Base-by-base conservation (phyloP, 2,113 vertebrate genomes). In the Upupa epops region DNA sequence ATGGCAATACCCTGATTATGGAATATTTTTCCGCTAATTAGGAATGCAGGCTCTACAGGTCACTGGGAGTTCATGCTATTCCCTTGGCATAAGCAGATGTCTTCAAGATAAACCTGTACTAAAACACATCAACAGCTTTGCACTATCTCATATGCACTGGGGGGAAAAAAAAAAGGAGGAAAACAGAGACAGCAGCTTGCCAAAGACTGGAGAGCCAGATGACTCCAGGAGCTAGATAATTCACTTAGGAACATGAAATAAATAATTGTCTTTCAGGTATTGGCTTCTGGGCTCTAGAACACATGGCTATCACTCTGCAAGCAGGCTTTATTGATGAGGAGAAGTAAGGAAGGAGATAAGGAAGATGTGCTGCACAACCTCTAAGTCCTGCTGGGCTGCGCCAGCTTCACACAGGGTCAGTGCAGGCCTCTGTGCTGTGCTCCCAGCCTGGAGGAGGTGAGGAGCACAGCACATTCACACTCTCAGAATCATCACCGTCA, bases 41-140 rank as follows among this genome's bases (percentile, higher is more conserved):
- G 89, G 81, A 93, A 90, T 95, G 90, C 89, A 96, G 93, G 69
- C 81, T 94, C 93, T 92, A 83, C 91, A 73, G 92, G 92, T 97
- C 94, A 97, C 84, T 76, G 56, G 37, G 81, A 94, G 94, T 95
- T 97, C 92, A 90, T 78, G 64, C 83, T 91, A 96, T 95, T 95
- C 93, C 88, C 89, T 95, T 92, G 90, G 48, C 83, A 74, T 94
- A 94, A 96, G 68, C 96, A 97, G 95, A 97, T 96, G 92, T 95
- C 93, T 96, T 96, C 92, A 86, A 97, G 97, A 96, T 97, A 97
- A 97, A 95, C 95, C 96, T 90, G 89, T 90, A 69, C 91, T 92
- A 92, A 97, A n/a, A 90, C 88, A 95, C 60, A 59, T 95, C 94
- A 97, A 79, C 92, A 90, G 92, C 82, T 96, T 91, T 66, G 9